phyloP scores from a whole-genome alignment of 2,888 invertebrate species.

The Papilio elwesi region DNA sequence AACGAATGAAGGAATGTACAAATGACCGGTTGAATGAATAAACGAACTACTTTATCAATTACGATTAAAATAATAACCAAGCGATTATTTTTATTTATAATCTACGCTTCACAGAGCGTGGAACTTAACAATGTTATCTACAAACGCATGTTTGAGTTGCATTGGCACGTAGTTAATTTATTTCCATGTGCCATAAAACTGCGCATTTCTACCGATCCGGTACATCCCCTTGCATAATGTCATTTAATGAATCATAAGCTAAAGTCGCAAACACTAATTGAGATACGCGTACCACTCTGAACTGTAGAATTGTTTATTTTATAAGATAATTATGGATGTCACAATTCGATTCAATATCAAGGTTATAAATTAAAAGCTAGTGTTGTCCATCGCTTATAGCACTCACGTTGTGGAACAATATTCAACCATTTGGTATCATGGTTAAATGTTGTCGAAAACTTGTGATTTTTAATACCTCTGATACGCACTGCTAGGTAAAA shows the following conservation, averaged over 20 bases:
- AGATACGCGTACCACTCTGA: neutral
- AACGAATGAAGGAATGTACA: neutral
- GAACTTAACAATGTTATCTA: slow-evolving; percentile 1
- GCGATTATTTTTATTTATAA: neutral
- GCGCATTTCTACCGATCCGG: neutral
- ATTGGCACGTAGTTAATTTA: neutral
- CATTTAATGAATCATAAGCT: neutral
- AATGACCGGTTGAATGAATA: neutral
- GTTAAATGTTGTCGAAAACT: too few species aligned
- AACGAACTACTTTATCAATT: neutral
- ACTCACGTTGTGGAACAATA: too few species aligned
- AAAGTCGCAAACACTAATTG: neutral
- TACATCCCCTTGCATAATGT: neutral
- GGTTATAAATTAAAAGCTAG: too few species aligned
- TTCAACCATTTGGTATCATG: too few species aligned
- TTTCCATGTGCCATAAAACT: neutral
- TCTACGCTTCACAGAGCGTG: neutral
- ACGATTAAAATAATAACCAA: too few species aligned
- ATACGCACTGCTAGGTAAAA: too few species aligned
- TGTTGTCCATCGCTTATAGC: too few species aligned
- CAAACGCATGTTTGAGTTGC: neutral
- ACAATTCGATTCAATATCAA: too few species aligned
- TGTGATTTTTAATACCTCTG: too few species aligned
- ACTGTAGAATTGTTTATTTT: too few species aligned
- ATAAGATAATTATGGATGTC: too few species aligned